Percentiles rank a stretch among this genome's conserved stretches.
Conservation (phyloP, 2,113 vertebrate species). For the Romanogobio albipinnatus region DNA sequence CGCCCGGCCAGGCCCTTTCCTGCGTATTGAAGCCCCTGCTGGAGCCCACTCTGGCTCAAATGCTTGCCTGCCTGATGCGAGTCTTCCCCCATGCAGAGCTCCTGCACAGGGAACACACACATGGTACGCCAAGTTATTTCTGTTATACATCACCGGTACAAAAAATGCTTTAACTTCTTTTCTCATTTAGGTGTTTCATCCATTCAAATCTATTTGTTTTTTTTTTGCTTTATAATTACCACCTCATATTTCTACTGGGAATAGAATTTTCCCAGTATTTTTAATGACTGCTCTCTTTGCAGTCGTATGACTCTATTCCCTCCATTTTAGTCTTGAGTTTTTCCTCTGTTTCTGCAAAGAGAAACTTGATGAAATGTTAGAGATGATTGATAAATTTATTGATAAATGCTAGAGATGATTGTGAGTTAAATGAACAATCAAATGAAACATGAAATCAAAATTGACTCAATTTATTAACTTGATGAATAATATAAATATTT, state of each 20-base stretch:
- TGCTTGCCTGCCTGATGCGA: conserved; percentile 84
- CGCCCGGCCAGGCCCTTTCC: conserved; percentile 90
- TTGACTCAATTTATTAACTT: background rate
- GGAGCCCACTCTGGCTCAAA: conserved; percentile 80
- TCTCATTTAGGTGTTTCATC: background rate
- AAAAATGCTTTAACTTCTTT: background rate
- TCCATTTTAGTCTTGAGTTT: background rate
- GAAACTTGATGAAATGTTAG: background rate
- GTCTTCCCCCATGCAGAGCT: conserved; percentile 95
- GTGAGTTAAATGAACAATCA: too few relatives aligned
- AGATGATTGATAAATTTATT: background rate
- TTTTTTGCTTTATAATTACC: conserved; percentile 53
- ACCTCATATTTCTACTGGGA: conserved; percentile 52
- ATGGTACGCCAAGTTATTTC: conserved; percentile 73
- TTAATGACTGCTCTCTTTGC: conserved; percentile 48
- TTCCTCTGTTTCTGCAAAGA: background rate
- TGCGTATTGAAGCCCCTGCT: conserved; percentile 88
- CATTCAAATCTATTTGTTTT: background rate
- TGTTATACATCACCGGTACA: background rate
- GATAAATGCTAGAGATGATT: too few relatives aligned
- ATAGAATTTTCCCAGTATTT: conserved; percentile 47
- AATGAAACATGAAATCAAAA: background rate
- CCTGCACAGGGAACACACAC: conserved; percentile 84
- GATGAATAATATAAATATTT: background rate
- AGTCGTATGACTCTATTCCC: background rate